These are phyloP conservation scores for Diplodus sargus DNA, from an alignment of 2,797 vertebrate genomes.

Conservation along the genomic window DNA sequence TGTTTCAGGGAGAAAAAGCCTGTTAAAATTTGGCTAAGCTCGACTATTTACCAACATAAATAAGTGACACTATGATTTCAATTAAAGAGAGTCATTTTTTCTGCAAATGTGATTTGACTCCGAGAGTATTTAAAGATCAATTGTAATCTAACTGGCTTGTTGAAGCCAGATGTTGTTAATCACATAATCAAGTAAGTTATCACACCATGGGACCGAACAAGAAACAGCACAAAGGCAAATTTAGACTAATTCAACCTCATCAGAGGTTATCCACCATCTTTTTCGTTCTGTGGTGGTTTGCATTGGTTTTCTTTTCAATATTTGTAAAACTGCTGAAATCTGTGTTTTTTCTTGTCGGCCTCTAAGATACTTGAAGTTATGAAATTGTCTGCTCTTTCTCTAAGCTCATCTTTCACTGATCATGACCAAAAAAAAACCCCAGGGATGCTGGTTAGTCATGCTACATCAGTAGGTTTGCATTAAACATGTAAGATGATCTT, in stretches of 20 bases:
- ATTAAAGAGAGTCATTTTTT: background rate
- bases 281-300: conserved; percentile 25
- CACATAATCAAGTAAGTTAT: conserved; percentile 2
- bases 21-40: background rate
- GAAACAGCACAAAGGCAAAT: conserved; percentile 13
- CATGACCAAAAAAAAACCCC: conserved; percentile 14
- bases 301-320: conserved; percentile 18
- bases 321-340: conserved; percentile 18
- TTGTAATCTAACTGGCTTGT: background rate
- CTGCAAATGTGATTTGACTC: conserved; percentile 1
- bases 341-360: conserved; percentile 22
- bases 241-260: conserved; percentile 5
- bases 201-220: background rate
- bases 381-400: no score
- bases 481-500: conserved; percentile 52
- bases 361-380: no score
- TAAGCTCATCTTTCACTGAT: conserved; percentile 45
- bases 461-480: conserved; percentile 43
- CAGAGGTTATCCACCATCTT: conserved; percentile 8
- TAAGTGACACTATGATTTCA: background rate
- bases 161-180: conserved; percentile 28
- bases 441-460: conserved; percentile 46
- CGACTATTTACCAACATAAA: background rate
- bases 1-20: background rate
- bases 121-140: background rate